Conservation (phyloP, 2,113 vertebrate genomes). For the Ovibos moschatus region DNA sequence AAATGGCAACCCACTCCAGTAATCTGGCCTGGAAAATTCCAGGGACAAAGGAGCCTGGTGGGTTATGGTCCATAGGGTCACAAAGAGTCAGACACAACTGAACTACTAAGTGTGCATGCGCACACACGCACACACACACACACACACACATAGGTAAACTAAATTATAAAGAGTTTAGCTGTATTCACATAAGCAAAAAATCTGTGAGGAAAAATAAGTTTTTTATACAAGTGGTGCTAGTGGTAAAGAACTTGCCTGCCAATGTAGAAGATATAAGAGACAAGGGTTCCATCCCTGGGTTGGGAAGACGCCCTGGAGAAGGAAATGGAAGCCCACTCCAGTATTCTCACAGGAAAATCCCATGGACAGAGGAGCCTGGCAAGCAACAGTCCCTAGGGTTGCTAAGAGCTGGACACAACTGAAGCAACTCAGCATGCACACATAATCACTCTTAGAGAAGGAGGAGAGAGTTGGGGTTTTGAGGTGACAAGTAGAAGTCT, state of each 20-base stretch:
- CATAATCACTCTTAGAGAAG: neutral
- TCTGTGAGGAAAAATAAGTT: neutral
- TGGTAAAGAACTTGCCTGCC: neutral
- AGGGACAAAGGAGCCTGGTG: neutral
- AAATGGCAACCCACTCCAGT: neutral
- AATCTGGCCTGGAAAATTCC: neutral
- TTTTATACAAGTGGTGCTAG: neutral
- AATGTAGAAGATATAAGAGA: neutral
- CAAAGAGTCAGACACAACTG: neutral
- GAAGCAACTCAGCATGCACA: neutral
- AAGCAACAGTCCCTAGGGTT: neutral
- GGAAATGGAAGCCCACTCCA: neutral
- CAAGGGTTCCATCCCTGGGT: neutral
- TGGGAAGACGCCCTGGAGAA: neutral
- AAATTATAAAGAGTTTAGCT: neutral
- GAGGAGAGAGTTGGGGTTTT: neutral
- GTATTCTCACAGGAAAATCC: neutral
- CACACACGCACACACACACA: no score
- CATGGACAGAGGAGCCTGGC: neutral
- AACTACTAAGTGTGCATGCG: neutral
- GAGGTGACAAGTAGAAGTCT: neutral
- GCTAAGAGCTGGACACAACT: neutral
- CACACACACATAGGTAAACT: neutral
- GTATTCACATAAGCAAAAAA: neutral
- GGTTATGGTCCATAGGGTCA: rapidly evolving